These are phyloP conservation scores for Triplophysa tibetana DNA, from an alignment of 2,113 vertebrate genomes.

Conservation along the genomic window DNA sequence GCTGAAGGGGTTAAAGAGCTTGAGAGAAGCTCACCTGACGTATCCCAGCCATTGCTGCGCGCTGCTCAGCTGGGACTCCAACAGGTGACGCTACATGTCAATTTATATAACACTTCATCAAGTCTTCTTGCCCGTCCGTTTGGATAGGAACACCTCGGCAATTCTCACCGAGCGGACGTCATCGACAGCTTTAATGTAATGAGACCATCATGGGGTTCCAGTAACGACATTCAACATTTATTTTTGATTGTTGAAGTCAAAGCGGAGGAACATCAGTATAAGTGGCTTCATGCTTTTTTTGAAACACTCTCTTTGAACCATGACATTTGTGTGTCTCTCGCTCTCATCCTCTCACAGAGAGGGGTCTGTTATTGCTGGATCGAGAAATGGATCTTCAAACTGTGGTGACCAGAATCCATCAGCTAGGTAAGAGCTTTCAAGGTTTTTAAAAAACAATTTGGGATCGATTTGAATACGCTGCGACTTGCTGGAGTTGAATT, in stretches of 20 bases:
- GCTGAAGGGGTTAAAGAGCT: conserved; percentile 76
- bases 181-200: not conserved
- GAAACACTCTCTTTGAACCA: too few relatives aligned
- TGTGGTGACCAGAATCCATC: conserved; percentile 52
- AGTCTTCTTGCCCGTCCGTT: not conserved
- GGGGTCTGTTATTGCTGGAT: conserved; percentile 33
- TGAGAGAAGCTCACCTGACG: conserved; percentile 80
- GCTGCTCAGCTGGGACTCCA: conserved; percentile 73
- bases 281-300: not conserved
- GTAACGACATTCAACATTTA: not conserved
- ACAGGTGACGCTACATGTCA: conserved; percentile 65
- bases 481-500: too few relatives aligned
- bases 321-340: not conserved
- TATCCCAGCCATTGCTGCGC: conserved; percentile 90
- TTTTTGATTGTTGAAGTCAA: not conserved
- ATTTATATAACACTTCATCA: not conserved
- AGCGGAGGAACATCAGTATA: not conserved
- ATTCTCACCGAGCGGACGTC: not conserved
- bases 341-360: conserved; percentile 48
- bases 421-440: conserved; percentile 45
- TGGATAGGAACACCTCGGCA: not conserved
- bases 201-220: not conserved
- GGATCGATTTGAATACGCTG: too few relatives aligned
- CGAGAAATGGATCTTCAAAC: conserved; percentile 57
- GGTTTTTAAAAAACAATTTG: not conserved